phyloP scores from a whole-genome alignment of 1,140 invertebrate genomes.

The Aradophagus sp. region DNA sequence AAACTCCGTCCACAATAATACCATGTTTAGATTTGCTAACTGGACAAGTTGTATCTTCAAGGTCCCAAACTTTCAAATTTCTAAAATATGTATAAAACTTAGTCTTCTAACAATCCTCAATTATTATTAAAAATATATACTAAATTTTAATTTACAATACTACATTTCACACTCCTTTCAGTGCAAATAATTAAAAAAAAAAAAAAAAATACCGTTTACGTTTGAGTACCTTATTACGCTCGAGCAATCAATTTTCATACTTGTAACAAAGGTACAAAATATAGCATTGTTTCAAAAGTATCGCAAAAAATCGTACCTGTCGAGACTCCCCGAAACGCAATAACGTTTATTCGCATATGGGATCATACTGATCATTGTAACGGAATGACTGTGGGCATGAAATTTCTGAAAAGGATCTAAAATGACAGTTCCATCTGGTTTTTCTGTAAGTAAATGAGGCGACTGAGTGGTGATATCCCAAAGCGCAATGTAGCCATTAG shows the following conservation, averaged over 20 bases:
- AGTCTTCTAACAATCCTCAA: too few relatives aligned
- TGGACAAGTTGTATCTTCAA: slow-evolving; percentile 67
- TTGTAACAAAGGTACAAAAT: too few relatives aligned
- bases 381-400: slow-evolving; percentile 70
- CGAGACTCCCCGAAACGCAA: slow-evolving; percentile 71
- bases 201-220: too few relatives aligned
- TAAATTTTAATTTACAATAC: too few relatives aligned
- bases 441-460: slow-evolving; percentile 71
- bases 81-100: too few relatives aligned
- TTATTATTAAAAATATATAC: too few relatives aligned
- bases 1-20: slow-evolving; percentile 66
- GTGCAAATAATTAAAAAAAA: too few relatives aligned
- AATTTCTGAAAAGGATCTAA: slow-evolving; percentile 70
- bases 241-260: too few relatives aligned
- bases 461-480: slow-evolving; percentile 77
- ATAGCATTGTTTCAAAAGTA: too few relatives aligned
- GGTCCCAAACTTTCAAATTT: slow-evolving; percentile 74
- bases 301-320: slow-evolving; percentile 58
- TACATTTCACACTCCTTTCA: too few relatives aligned
- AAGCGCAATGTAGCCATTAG: slow-evolving; percentile 78
- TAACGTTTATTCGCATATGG: slow-evolving; percentile 66
- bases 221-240: too few relatives aligned
- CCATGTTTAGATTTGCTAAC: slow-evolving; percentile 62
- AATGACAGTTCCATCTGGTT: slow-evolving; percentile 64
- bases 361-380: slow-evolving; percentile 68